A percentile compares a stretch with the other conserved stretches of the same genome.
These are phyloP conservation scores for Manduca sexta DNA, from an alignment of 1,140 invertebrate genomes.

Conservation along the genomic window DNA sequence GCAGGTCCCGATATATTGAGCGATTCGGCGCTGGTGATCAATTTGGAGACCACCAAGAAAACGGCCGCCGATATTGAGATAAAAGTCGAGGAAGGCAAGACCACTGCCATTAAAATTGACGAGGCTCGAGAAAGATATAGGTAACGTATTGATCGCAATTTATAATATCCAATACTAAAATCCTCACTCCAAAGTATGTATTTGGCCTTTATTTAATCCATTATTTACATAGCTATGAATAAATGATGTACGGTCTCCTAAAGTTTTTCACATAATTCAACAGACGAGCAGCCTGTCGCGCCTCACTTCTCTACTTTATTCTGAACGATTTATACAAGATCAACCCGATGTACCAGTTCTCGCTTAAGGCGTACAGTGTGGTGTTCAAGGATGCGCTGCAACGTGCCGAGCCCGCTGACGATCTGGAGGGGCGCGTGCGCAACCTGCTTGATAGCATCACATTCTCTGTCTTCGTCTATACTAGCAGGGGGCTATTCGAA, in stretches of 20 bases:
- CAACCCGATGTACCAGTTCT: constrained; percentile 97
- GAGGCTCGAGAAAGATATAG: constrained; percentile 90
- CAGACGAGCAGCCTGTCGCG: constrained; percentile 86
- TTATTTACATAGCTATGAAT: too few relatives aligned
- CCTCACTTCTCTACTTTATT: constrained; percentile 95
- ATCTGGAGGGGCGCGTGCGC: constrained; percentile 80
- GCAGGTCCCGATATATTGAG: constrained; percentile 93
- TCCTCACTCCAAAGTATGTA: too few relatives aligned
- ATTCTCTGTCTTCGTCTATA: constrained; percentile 90
- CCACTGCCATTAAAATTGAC: constrained; percentile 91
- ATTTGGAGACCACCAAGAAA: constrained; percentile 94
- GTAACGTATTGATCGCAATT: too few relatives aligned
- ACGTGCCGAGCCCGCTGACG: constrained; percentile 79
- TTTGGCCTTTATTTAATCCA: too few relatives aligned
- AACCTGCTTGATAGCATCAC: constrained; percentile 93
- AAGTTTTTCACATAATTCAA: constrained; percentile 3
- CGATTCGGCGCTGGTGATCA: constrained; percentile 92
- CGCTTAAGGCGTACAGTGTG: constrained; percentile 93
- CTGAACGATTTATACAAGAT: constrained; percentile 95
- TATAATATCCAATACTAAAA: too few relatives aligned
- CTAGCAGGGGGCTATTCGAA: constrained; percentile 93
- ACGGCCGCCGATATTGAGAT: constrained; percentile 93
- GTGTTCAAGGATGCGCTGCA: constrained; percentile 93
- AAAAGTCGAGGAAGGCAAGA: constrained; percentile 88
- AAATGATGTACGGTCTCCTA: too few relatives aligned